Base-by-base conservation (phyloP, 2,113 vertebrate genomes). In the Halcyon senegalensis region DNA sequence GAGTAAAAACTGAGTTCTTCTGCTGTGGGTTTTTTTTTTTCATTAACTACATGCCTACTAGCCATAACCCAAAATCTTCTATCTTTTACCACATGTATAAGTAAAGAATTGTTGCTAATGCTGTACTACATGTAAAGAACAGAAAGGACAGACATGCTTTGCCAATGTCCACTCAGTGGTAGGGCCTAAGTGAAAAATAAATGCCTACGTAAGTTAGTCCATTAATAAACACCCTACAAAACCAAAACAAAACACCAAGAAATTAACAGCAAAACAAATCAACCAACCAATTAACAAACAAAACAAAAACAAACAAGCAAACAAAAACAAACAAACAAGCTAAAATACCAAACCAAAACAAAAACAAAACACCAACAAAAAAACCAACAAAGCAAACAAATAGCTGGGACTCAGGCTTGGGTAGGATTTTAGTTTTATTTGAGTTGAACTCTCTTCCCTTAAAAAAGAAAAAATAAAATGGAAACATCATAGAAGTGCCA, bases 401-500 rank as follows among this genome's bases (percentile, higher is more conserved):
- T 21, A 21, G 9, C 6, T 28, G 2, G 2, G 18, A 31, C 13
- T 41, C 19, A 20, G 2, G 3, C 55, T 80, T 77, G 18, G 7
- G 5, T 51, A 69, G 15, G 10, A 56, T 66, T 56, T 81, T 55
- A 20, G 9, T 23, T 86, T 63, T 25, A 8, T 60, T 86, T 62
- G 1, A 48, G 13, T n/a, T 41, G 53, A 77, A 33, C 62, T 84
- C 18, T 19, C 4, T 62, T 53, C 1, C 11, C 6, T 30, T 19
- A 9, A 41, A 11, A 72, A 46, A 44, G 9, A 12, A 18, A 64
- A 28, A 16, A 16, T 9, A 39, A 20, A 18, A 55, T 31, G 9
- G 11, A 56, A 15, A 4, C 0, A 7, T 7, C 10, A 50, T 48
- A 19, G 14, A 53, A 62, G 4, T 48, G 2, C 4, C 15, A 74